A percentile compares a stretch with the other conserved stretches of the same genome.
These are phyloP conservation scores for Cydia amplana DNA, from an alignment of 1,140 invertebrate genomes.

Conservation along the genomic window DNA sequence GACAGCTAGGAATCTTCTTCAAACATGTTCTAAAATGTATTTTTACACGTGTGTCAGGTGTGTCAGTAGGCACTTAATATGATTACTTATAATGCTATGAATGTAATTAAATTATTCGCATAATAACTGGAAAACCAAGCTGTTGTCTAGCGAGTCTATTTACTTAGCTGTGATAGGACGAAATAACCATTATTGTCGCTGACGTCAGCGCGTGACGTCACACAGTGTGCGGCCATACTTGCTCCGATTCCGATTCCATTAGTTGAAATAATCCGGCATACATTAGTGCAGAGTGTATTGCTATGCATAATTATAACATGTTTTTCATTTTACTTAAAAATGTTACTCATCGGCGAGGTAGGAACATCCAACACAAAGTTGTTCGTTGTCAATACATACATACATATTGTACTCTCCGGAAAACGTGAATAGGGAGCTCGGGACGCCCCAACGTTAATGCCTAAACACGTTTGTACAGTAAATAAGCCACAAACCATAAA, in stretches of 20 bases:
- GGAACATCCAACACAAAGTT: neutral
- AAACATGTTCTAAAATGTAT: neutral
- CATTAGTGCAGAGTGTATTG: neutral
- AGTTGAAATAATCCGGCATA: conserved; percentile 9
- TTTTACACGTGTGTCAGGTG: neutral
- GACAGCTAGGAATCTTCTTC: neutral
- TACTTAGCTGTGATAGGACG: conserved; percentile 29
- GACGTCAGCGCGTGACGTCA: conserved; percentile 26
- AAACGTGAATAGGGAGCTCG: too few relatives aligned
- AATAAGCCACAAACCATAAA: neutral
- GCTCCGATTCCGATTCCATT: conserved; percentile 19
- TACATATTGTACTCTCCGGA: too few relatives aligned
- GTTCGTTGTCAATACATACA: too few relatives aligned
- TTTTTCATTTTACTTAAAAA: neutral
- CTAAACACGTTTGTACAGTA: neutral
- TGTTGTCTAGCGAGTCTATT: conserved; percentile 17
- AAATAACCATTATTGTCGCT: conserved; percentile 25
- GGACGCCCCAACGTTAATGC: neutral
- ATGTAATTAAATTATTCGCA: conserved; percentile 11
- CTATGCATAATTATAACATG: neutral
- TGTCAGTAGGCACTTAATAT: neutral
- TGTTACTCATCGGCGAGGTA: neutral
- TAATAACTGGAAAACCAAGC: neutral
- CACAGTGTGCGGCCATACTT: conserved; percentile 13
- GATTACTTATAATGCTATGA: neutral